Percentiles rank a stretch among this genome's conserved stretches.
These are phyloP conservation scores for Ciona savignyi DNA, from an alignment of 23 tunicate species.

Conservation along the genomic window DNA sequence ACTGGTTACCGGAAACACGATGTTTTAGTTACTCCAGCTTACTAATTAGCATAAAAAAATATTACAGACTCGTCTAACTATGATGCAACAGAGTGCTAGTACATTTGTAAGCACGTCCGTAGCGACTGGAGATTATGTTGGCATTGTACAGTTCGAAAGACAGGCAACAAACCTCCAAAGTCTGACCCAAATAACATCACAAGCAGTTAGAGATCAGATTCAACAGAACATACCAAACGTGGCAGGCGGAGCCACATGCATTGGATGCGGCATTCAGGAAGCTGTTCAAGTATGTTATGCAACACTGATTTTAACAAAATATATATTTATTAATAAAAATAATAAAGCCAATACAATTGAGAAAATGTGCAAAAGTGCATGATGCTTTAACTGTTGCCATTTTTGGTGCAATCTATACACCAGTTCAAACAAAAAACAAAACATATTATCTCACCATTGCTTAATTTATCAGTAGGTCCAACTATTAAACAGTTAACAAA, in stretches of 20 bases:
- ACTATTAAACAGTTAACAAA: too few relatives aligned
- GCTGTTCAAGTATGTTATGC: background rate
- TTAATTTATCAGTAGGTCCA: background rate
- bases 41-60: too few relatives aligned
- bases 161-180: background rate
- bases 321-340: too few relatives aligned
- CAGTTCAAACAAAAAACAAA: too few relatives aligned
- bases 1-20: too few relatives aligned
- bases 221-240: background rate
- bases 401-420: too few relatives aligned
- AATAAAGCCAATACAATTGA: too few relatives aligned
- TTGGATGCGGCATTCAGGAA: slow-evolving; percentile 11
- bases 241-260: slow-evolving; percentile 3
- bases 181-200: background rate
- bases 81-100: background rate
- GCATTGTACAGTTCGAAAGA: background rate
- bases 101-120: background rate
- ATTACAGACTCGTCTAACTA: background rate
- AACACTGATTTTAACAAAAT: too few relatives aligned
- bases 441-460: background rate
- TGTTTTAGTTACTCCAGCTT: too few relatives aligned
- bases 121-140: background rate
- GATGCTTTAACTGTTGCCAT: too few relatives aligned
- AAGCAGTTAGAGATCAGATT: background rate
- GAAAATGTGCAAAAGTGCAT: too few relatives aligned